Evolutionary conservation across 2,888 invertebrate genomes (phyloP).

Genomic region (Luperina testacea): DNA sequence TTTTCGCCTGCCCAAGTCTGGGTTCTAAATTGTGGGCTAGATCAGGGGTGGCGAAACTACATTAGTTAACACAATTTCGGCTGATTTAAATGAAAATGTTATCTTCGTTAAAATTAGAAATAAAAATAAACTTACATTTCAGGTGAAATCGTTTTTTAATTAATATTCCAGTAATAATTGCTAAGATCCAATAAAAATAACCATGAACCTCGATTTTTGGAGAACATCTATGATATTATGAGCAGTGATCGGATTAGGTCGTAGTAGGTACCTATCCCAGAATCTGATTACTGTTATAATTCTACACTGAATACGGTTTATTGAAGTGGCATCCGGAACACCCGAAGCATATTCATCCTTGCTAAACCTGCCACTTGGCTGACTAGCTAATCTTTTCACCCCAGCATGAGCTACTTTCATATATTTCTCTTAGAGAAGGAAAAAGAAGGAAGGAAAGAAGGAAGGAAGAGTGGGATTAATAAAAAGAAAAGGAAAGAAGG

Average conservation of each 20-base stretch:
- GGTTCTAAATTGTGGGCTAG: constrained; percentile 51
- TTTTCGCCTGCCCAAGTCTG: constrained; percentile 65
- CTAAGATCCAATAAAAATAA: not conserved
- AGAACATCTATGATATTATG: not conserved
- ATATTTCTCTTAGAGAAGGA: not conserved
- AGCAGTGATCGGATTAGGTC: too few species aligned
- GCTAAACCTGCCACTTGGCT: not conserved
- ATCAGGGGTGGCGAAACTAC: constrained; percentile 39
- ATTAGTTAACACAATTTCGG: not conserved
- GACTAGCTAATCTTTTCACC: not conserved
- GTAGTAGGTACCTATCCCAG: too few species aligned
- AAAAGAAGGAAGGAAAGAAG: not conserved
- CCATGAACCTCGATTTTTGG: not conserved
- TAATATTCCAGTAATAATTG: not conserved
- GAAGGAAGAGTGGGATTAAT: too few species aligned
- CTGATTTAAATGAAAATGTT: not conserved
- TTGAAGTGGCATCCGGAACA: not conserved
- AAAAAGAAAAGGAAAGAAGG: not conserved
- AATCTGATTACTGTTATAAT: too few species aligned
- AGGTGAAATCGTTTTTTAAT: not conserved
- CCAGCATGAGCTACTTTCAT: too few species aligned
- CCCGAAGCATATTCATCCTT: not conserved
- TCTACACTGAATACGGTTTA: not conserved
- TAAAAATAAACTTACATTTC: not conserved
- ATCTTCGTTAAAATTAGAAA: not conserved